A percentile compares a stretch with the other conserved stretches of the same genome.
These are phyloP conservation scores for Listronotus bonariensis DNA, from an alignment of 1,140 invertebrate species.

Conservation along the genomic window DNA sequence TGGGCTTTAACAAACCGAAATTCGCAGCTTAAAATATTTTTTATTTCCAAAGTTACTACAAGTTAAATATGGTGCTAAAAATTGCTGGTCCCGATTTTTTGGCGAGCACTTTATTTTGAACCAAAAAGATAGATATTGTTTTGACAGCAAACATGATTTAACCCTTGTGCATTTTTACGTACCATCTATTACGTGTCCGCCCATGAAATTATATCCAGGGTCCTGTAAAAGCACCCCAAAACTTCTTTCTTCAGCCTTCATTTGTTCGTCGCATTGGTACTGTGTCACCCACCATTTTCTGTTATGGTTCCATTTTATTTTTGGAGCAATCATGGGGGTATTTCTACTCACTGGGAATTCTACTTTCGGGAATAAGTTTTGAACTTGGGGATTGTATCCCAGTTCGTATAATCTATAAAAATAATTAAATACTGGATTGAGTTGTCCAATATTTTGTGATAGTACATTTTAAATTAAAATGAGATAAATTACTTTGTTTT, in stretches of 20 bases:
- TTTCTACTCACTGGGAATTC: constrained; percentile 65
- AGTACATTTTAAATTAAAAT: no score
- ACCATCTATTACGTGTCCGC: constrained; percentile 87
- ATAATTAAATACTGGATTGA: no score
- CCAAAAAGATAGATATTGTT: no score
- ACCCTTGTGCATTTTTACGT: constrained; percentile 28
- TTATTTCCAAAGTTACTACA: no score
- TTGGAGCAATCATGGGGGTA: constrained; percentile 66
- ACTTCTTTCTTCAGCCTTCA: constrained; percentile 60
- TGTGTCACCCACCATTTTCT: constrained; percentile 54
- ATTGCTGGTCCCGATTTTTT: no score
- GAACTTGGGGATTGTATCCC: constrained; percentile 62
- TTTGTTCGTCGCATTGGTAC: constrained; percentile 32
- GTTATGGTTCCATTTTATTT: constrained; percentile 70
- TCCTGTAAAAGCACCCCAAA: constrained; percentile 64
- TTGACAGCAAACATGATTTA: neutral
- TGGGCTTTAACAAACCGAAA: no score
- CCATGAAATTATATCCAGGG: constrained; percentile 75
- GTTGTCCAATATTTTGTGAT: no score
- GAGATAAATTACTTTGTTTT: no score
- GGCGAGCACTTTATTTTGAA: no score
- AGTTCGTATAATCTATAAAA: constrained; percentile 62
- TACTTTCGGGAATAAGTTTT: constrained; percentile 61
- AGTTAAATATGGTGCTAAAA: no score
- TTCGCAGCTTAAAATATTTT: no score